These are phyloP conservation scores for Montipora efflorescens DNA, from an alignment of 64 coral and sea anemone species.

Conservation along the genomic window DNA sequence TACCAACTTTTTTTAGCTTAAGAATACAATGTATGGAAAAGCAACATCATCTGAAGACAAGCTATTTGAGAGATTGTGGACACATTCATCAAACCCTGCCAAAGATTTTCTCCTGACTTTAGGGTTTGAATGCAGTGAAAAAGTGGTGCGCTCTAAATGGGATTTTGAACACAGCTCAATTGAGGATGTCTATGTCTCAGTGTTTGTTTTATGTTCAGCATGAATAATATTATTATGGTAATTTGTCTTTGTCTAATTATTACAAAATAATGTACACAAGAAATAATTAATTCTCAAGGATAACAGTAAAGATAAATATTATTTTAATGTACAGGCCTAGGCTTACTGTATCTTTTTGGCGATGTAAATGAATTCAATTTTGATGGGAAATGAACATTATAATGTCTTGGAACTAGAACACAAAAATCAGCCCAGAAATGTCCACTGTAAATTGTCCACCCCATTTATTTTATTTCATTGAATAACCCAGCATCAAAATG, in stretches of 20 bases:
- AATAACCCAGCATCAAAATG: background rate
- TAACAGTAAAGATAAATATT: no score
- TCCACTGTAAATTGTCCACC: no score
- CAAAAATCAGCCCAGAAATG: no score
- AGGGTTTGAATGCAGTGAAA: constrained; percentile 71
- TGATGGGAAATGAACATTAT: no score
- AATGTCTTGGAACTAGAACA: no score
- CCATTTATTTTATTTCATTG: background rate
- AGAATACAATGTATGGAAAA: constrained; percentile 73
- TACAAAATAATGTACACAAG: no score
- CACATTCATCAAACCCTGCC: constrained; percentile 77
- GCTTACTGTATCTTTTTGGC: no score
- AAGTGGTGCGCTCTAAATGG: constrained; percentile 50
- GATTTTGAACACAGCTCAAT: constrained; percentile 61
- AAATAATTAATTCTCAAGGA: no score
- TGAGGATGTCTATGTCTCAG: constrained; percentile 86
- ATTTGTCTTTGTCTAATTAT: no score
- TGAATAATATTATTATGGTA: background rate
- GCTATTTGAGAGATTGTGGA: constrained; percentile 70
- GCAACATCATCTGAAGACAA: constrained; percentile 61
- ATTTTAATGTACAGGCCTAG: no score
- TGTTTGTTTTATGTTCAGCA: constrained; percentile 71
- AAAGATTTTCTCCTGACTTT: constrained; percentile 74
- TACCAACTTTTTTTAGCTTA: constrained; percentile 55
- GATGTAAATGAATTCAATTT: no score